These are phyloP conservation scores for Myrmecophaga tridactyla DNA, from an alignment of 2,113 vertebrate species.

Conservation along the genomic window DNA sequence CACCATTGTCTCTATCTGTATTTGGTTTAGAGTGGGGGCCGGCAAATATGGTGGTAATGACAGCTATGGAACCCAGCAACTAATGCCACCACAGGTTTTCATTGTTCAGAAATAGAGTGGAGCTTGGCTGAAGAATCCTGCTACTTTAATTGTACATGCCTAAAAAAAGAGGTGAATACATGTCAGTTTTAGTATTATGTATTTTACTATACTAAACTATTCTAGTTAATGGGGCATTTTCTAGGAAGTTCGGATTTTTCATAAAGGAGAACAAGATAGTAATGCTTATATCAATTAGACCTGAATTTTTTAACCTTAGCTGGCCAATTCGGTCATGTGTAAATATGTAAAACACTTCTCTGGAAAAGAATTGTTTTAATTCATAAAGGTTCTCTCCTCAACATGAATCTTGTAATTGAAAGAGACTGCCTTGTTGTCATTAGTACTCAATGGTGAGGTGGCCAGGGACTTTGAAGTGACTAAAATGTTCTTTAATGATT, in stretches of 20 bases:
- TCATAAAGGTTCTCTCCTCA: slow-evolving; percentile 4
- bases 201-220: slow-evolving; percentile 19
- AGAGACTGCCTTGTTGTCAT: neutral
- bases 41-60: fast-evolving
- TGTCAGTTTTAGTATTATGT: neutral
- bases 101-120: neutral
- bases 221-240: slow-evolving; percentile 12
- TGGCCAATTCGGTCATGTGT: neutral
- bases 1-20: neutral
- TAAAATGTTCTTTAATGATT: slow-evolving; percentile 33
- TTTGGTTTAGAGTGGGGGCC: neutral
- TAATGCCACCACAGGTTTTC: neutral
- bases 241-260: neutral
- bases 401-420: neutral
- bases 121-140: neutral
- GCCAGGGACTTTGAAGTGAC: slow-evolving; percentile 1
- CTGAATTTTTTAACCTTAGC: neutral
- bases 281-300: neutral
- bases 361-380: slow-evolving; percentile 33
- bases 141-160: neutral
- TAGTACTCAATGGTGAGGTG: neutral
- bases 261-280: neutral
- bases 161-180: neutral
- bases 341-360: neutral
- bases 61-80: neutral